These are phyloP conservation scores for Hyles euphorbiae DNA, from an alignment of 1,140 invertebrate species.

Conservation along the genomic window DNA sequence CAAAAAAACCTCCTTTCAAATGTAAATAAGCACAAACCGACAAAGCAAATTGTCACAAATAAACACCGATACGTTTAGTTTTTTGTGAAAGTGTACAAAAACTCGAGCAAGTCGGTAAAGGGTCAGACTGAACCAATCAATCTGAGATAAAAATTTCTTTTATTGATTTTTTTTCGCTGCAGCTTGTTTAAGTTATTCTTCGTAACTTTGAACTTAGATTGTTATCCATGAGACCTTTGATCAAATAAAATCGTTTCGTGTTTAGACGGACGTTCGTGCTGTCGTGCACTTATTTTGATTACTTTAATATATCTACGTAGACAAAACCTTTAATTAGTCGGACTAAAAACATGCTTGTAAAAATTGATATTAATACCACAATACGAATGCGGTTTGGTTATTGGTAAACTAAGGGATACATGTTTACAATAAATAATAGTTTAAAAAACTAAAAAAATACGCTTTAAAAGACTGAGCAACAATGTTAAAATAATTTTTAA, in stretches of 20 bases:
- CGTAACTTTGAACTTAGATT: constrained; percentile 55
- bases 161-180: constrained; percentile 62
- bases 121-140: constrained; percentile 70
- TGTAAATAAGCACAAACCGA: constrained; percentile 72
- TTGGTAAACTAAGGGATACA: too few relatives aligned
- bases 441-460: too few relatives aligned
- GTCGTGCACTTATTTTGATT: too few relatives aligned
- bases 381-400: too few relatives aligned
- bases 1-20: constrained; percentile 68
- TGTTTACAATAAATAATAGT: too few relatives aligned
- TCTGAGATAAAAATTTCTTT: constrained; percentile 71
- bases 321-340: too few relatives aligned
- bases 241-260: constrained; percentile 43
- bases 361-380: too few relatives aligned
- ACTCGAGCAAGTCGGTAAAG: constrained; percentile 60
- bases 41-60: constrained; percentile 76
- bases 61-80: constrained; percentile 69
- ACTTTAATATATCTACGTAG: too few relatives aligned
- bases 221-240: constrained; percentile 65
- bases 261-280: constrained; percentile 10
- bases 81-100: constrained; percentile 69
- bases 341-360: too few relatives aligned
- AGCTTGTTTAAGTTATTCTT: constrained; percentile 36
- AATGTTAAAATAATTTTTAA: too few relatives aligned
- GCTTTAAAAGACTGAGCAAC: too few relatives aligned